Percentiles rank a stretch among this genome's conserved stretches.
Evolutionary conservation across 2,888 invertebrate species (phyloP).

Genomic region (Pristionchus fissidentatus): DNA sequence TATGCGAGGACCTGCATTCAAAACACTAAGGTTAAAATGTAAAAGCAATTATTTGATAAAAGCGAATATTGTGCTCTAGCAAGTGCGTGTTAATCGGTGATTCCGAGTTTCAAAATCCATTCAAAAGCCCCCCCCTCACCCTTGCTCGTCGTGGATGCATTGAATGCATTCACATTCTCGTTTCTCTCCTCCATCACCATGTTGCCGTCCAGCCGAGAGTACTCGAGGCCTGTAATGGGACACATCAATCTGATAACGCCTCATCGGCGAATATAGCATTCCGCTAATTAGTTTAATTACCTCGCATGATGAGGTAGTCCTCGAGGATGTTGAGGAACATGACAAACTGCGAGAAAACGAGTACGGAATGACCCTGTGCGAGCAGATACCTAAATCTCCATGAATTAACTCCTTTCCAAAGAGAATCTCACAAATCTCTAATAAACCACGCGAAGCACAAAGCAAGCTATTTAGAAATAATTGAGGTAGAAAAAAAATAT

Average conservation of each 20-base stretch:
- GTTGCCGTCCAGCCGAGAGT: slow-evolving; percentile 77
- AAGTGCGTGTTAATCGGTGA: too few species aligned
- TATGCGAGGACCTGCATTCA: slow-evolving; percentile 52
- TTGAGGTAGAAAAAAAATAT: background rate
- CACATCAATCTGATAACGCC: background rate
- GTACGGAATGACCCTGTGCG: slow-evolving; percentile 76
- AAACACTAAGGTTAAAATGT: background rate
- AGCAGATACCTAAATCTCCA: too few species aligned
- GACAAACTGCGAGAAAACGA: slow-evolving; percentile 78
- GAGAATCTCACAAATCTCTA: slow-evolving; percentile 19
- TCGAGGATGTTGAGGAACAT: slow-evolving; percentile 77
- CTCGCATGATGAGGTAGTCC: slow-evolving; percentile 75
- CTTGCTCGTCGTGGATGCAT: slow-evolving; percentile 51
- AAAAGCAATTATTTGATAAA: background rate
- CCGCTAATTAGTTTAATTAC: slow-evolving; percentile 51
- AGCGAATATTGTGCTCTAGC: too few species aligned
- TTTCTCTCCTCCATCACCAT: slow-evolving; percentile 77
- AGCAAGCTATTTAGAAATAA: too few species aligned
- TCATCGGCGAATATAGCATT: too few species aligned
- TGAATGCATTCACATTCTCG: slow-evolving; percentile 77
- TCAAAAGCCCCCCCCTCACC: background rate
- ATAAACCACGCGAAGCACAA: too few species aligned
- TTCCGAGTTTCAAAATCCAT: background rate
- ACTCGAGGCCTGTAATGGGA: slow-evolving; percentile 74
- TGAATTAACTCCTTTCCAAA: too few species aligned